Evolutionary conservation across 2,888 invertebrate genomes (phyloP), one percentile per base, ranked within the genome.

Genomic region (Microctonus aethiopoides): DNA sequence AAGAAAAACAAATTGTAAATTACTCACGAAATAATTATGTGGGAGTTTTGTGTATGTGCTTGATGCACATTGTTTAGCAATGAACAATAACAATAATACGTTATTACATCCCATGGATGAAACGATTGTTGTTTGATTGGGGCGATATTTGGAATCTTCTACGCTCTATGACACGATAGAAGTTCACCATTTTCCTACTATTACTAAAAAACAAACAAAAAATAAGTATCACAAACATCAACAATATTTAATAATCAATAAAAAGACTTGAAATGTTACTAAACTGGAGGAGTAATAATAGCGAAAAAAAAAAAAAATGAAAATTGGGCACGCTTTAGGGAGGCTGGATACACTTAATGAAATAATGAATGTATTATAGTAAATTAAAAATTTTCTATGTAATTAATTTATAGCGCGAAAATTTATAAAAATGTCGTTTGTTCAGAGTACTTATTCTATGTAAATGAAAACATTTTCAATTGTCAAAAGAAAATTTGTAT

Each of bases 301-400:
- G 22, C 9, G 29, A 34, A 34, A 63, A 34, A 9, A n/a, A 9
- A n/a, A 32, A 36, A 62, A 13, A 32, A 57, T 20, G 13, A 65
- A 60, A 41, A 46, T 70, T 71, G 76, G 74, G 75, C 79, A 78
- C 71, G 76, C 77, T 36, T 68, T 82, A 80, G 80, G 80, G 78
- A 82, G 78, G 80, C 81, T 83, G 82, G 80, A 80, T 80, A 79
- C 77, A 82, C 78, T 80, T 79, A 79, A 79, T 79, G 76, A 80
- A 78, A 80, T 79, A 78, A 78, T 84, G 83, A 81, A 79, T 85
- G 84, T 85, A 84, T 83, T 82, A 85, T 85, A 84, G 83, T 81
- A 83, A 83, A 80, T 83, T 83, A 83, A 59, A 83, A 79, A 82
- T 80, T 84, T 84, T 84, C 83, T 80, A 83, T 84, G 83, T 84